phyloP scores from a whole-genome alignment of 2,797 vertebrate species.

The Dryobates pubescens region DNA sequence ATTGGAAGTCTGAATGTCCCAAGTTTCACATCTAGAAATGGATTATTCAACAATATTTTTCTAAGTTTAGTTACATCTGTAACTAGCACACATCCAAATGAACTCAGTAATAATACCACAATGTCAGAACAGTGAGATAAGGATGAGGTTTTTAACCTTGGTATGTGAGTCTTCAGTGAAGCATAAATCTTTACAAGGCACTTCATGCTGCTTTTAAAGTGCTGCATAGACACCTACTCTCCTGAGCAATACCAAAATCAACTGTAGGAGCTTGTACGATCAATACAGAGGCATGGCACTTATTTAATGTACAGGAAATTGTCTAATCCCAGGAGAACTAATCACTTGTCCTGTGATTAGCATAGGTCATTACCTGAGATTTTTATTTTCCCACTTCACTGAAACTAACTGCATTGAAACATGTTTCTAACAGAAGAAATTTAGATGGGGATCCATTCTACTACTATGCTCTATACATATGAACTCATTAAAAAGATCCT shows the following conservation, averaged over 20 bases:
- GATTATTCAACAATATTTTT: not conserved
- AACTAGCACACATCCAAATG: not conserved
- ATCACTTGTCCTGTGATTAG: not conserved
- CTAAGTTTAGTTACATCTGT: not conserved
- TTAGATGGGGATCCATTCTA: not conserved
- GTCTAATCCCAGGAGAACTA: not conserved
- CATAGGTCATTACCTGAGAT: not conserved
- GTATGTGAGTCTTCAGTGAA: not conserved
- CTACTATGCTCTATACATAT: not conserved
- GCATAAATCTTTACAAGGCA: not conserved
- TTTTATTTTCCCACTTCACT: not conserved
- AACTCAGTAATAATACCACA: not conserved
- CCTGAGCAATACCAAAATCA: not conserved
- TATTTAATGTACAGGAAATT: not conserved
- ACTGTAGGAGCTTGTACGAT: not conserved
- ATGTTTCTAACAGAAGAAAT: not conserved
- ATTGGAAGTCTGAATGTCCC: not conserved
- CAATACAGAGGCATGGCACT: not conserved
- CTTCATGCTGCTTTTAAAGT: not conserved
- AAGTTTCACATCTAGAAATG: not conserved
- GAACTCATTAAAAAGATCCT: not conserved
- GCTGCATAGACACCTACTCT: not conserved
- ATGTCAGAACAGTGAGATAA: not conserved
- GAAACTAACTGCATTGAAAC: not conserved
- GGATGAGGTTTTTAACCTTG: constrained; percentile 6